Evolutionary conservation across 1,140 invertebrate genomes (phyloP), one percentile per base, ranked within the genome.

Genomic region (Helicoverpa zea): DNA sequence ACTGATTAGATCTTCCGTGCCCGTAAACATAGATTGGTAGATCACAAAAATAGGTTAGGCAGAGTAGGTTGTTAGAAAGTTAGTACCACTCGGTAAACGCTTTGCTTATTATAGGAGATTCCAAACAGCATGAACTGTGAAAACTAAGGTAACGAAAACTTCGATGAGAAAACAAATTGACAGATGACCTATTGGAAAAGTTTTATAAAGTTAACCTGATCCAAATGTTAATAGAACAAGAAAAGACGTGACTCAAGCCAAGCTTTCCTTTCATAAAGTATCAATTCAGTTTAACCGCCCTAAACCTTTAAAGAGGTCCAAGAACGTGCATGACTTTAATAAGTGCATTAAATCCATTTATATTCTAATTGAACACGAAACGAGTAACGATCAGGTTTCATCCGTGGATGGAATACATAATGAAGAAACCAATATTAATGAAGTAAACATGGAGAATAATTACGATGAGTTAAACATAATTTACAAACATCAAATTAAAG

Each of bases 11-110:
- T 16, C 52, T 70, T 13, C 49, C 16, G 18, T 70, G n/a, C 11
- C 18, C 12, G 18, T 52, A 52, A 18, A 52, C 10, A n/a, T 23
- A 23, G 23, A 23, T 29, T 4, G 43, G 52, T 49, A 29, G 18
- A 51, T 23, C 52, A 47, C n/a, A 77, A 43, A 64, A n/a, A 77
- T 30, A 30, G 49, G 0, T 30, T 54, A n/a, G 35, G 35, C 35
- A 43, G 3, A 64, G 49, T 54, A 54, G 75, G 49, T 16, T 18
- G 23, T 66, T 64, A 64, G 75, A 77, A 54, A 77, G 75, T 35
- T 66, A 11, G 18, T 14, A 64, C 23, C 47, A 52, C 10, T 66
- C 61, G 7, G 47, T 52, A 13, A 70, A 52, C 47, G n/a, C 18
- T 76, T 63, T 11, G 43, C 29, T 64, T 35, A 64, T 63, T 77